Percentiles rank a stretch among this genome's conserved stretches.
Conservation (phyloP, 2,888 invertebrate genomes). For the Drosophila ezoana region DNA sequence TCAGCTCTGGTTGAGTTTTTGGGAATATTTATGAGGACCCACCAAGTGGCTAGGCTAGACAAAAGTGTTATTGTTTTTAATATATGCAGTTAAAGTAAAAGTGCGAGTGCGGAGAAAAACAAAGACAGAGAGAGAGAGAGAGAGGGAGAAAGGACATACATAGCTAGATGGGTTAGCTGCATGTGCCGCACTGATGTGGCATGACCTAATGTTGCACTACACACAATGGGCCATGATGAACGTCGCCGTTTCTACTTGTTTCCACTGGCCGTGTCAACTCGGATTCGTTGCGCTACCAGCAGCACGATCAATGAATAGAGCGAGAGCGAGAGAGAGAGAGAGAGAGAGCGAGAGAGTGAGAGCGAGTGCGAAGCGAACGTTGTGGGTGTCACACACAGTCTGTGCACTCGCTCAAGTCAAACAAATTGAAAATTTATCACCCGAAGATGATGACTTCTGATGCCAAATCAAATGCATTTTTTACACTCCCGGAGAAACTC, state of each 20-base stretch:
- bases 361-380: not conserved
- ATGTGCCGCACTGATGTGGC: constrained; percentile 49
- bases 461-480: constrained; percentile 74
- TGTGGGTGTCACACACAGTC: constrained; percentile 47
- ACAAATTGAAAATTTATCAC: constrained; percentile 79
- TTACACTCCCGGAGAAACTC: constrained; percentile 54
- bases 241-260: constrained; percentile 32
- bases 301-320: constrained; percentile 29
- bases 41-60: constrained; percentile 58
- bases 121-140: constrained; percentile 1
- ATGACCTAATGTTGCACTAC: constrained; percentile 79
- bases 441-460: constrained; percentile 68
- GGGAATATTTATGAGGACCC: constrained; percentile 57
- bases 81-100: constrained; percentile 60
- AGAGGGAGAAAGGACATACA: not conserved
- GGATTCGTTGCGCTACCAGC: constrained; percentile 73
- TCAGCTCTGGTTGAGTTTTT: constrained; percentile 11
- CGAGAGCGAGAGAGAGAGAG: not conserved
- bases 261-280: constrained; percentile 62
- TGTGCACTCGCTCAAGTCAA: constrained; percentile 66
- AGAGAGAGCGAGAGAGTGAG: not conserved
- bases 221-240: constrained; percentile 74
- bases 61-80: constrained; percentile 74
- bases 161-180: not conserved
- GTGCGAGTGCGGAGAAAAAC: not conserved